Evolutionary conservation across 1,140 invertebrate genomes (phyloP), one percentile per base, ranked within the genome.

Genomic region (Euwallacea similis): DNA sequence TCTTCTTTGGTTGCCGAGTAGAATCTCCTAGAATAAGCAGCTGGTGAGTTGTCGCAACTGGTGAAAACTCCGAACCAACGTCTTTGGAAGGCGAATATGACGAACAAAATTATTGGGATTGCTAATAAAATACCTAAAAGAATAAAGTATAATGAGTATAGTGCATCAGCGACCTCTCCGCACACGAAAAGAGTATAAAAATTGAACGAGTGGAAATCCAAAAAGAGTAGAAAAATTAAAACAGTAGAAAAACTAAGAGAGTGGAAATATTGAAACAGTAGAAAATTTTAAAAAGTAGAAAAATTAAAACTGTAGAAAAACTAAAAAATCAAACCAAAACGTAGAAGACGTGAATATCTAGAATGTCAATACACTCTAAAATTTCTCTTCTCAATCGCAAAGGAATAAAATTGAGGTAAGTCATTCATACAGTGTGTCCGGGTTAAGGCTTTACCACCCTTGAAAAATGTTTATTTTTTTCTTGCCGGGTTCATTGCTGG

Each of bases 11-110:
- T 75, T 15, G 69, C 15, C 43, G 54, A 90, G 80, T 92, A 93
- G 76, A 91, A 90, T 0, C 89, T 88, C 1, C 90, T 81, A 0
- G 87, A 88, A 53, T 87, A 89, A 0, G 82, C 84, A 0, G 83
- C 85, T 0, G 89, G 88, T 78, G 44, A 78, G 7, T 70, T 78
- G 44, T 77, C 58, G 47, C 46, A 75, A 13, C 66, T 62, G 13
- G 47, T 58, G 70, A 76, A 77, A 0, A 84, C 68, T 0, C 87
- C 85, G 74, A 87, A 89, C 78, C 88, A 89, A 4, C 87, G 86
- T 63, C 85, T 84, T 77, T 86, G 86, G 77, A 89, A 87, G 0
- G 88, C 64, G 47, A 89, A 84, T 47, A 90, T 75, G 0, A 84
- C 71, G 0, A 82, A 83, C 8, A 92, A 74, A 42, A 86, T 80